Base-by-base conservation (phyloP, 2,888 invertebrate genomes). In the Nasonovia ribisnigri region DNA sequence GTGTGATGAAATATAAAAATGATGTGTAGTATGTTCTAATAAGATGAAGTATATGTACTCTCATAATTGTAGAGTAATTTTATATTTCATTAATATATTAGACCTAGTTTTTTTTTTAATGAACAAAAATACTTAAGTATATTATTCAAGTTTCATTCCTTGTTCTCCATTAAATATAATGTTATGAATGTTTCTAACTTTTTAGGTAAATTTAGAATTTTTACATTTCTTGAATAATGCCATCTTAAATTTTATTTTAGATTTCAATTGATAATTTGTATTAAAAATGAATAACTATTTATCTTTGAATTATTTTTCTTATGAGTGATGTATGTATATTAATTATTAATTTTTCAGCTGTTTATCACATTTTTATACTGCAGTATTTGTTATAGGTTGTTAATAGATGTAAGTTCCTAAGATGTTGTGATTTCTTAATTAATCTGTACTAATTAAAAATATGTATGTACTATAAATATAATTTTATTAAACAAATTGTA, bases 351-450 rank as follows among this genome's bases (percentile, higher is more conserved):
- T 67, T n/a, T 36, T 24, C 8, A 60, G 24, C 42, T 60, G 26
- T 87, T 86, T 87, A 48, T 42, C 26, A 92, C 26, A 88, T 92
- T 51, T 92, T 92, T 88, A 77, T 92, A 57, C 26, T 90, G 84
- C 93, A 89, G 93, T 93, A 86, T 92, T 92, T 92, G 42, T 88
- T 92, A n/a, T 77, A 88, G 88, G 92, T 93, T 93, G 93, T 93
- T 93, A 60, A 84, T 93, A 93, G 90, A 84, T 89, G 3, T 93
- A 90, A 93, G 93, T 93, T 93, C 93, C 93, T 93, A 93, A 90
- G 5, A 90, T 86, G 93, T 93, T 93, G 93, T 93, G 93, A 93
- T 93, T 93, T 90, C 67, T 92, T 92, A 88, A 88, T 88, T 92
- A 88, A 42, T 92, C 24, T 92, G 88, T 77, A 51, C n/a, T 77